Evolutionary conservation across 2,888 invertebrate genomes (phyloP).

Genomic region (Agrochola litura): DNA sequence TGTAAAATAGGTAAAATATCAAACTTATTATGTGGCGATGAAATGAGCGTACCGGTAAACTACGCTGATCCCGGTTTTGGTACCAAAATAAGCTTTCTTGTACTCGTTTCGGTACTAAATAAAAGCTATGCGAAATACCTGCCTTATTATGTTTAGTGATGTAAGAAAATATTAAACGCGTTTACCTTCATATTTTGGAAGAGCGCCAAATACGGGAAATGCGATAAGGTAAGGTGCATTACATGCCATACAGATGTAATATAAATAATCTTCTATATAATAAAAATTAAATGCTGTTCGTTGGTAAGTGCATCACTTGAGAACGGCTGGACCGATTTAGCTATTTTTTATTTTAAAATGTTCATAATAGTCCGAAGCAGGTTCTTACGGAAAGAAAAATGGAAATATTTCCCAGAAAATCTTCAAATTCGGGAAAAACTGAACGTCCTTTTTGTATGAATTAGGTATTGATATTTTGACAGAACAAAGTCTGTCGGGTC

Average conservation of each 20-base stretch:
- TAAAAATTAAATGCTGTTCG: too few species aligned
- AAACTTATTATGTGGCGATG: conserved; percentile 68
- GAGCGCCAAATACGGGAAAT: conserved; percentile 26
- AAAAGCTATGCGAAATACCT: conserved; percentile 42
- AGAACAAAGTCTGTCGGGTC: too few species aligned
- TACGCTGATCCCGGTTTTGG: conserved; percentile 15
- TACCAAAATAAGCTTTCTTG: conserved; percentile 21
- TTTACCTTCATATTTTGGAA: conserved; percentile 30
- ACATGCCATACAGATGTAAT: conserved; percentile 3
- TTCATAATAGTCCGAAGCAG: too few species aligned
- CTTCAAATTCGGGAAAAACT: too few species aligned
- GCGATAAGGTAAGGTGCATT: conserved; percentile 22
- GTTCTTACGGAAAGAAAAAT: too few species aligned
- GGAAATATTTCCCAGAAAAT: too few species aligned
- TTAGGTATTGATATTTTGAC: too few species aligned
- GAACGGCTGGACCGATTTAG: too few species aligned
- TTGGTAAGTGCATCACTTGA: too few species aligned
- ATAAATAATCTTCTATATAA: background rate
- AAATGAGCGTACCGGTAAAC: conserved; percentile 45
- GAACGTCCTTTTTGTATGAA: too few species aligned
- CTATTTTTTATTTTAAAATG: too few species aligned
- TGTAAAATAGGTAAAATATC: conserved; percentile 82
- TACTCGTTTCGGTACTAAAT: conserved; percentile 48
- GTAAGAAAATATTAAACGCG: conserved; percentile 26
- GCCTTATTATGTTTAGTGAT: conserved; percentile 41